Base-by-base conservation (phyloP, 2,888 invertebrate genomes). In the Drosophila putrida region DNA sequence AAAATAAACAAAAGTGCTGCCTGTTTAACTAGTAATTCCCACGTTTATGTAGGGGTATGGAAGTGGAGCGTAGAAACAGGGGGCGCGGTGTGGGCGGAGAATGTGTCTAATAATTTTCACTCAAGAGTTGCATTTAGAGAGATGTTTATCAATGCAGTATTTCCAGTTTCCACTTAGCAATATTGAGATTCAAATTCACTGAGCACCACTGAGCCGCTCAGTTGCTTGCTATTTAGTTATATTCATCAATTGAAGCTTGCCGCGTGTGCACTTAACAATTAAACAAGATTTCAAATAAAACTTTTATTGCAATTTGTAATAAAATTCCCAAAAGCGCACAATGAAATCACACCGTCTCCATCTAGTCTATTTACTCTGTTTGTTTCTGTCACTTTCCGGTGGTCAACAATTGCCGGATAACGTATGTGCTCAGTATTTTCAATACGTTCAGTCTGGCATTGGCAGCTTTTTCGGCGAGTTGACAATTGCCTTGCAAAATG, bases 151-250 rank as follows among this genome's bases (percentile, higher is more conserved):
- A 66, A 71, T 61, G 73, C 62, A 60, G 86, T 63, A 63, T 88
- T 83, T 82, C 83, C 83, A 82, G 89, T 83, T 83, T 82, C 31
- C 35, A 33, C 13, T 67, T 69, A 49, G 58, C 63, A 71, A 71
- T 59, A 58, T 43, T 64, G 38, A 27, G 25, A 13, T 13, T 28
- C 13, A 25, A 11, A 33, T 15, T 39, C n/a, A 20, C 47, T 43
- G 36, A 59, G 49, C 9, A 38, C 35, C 47, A 8, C 44, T 35
- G 2, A 15, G 47, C 47, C 46, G 41, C 35, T n/a, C 6, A 50
- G 13, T 6, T 41, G 46, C 27, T 25, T 44, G 49, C 58, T 15
- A 15, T 13, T 43, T 25, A 62, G 55, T 64, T 70, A 35, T 71
- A 70, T 65, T 78, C 67, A 10, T 20, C 50, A 13, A 54, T 38